Percentiles rank a stretch among this genome's conserved stretches.
Conservation (phyloP, 1,140 invertebrate genomes). For the Euwallacea fornicatus region DNA sequence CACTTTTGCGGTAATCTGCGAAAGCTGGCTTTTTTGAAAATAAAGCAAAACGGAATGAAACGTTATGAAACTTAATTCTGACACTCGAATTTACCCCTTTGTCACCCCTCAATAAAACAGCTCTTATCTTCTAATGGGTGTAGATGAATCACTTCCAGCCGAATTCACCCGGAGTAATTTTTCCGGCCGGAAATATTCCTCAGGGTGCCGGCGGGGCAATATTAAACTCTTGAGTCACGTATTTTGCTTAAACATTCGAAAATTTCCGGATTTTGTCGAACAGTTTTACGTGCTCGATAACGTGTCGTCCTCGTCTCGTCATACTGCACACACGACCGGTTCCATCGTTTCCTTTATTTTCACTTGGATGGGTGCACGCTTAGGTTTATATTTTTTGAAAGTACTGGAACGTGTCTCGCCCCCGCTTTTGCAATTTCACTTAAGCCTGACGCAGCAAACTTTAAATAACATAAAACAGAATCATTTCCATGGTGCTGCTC, state of each 20-base stretch:
- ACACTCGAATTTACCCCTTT: too few species aligned
- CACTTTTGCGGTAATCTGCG: too few species aligned
- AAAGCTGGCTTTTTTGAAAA: too few species aligned
- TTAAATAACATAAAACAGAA: too few species aligned
- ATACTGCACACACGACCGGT: constrained; percentile 25
- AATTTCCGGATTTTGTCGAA: constrained; percentile 21
- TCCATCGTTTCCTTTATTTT: constrained; percentile 18
- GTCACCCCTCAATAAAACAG: too few species aligned
- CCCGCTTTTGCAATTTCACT: too few species aligned
- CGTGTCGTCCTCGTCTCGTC: not conserved
- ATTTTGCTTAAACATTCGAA: constrained; percentile 30
- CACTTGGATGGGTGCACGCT: constrained; percentile 13
- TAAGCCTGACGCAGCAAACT: too few species aligned
- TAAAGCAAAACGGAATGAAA: too few species aligned
- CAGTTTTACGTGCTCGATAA: constrained; percentile 25
- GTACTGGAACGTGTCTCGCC: not conserved
- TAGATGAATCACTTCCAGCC: constrained; percentile 9
- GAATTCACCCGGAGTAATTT: constrained; percentile 7
- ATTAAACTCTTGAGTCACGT: constrained; percentile 20
- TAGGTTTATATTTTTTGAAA: constrained; percentile 16
- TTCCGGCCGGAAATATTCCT: constrained; percentile 19
- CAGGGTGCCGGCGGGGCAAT: not conserved
- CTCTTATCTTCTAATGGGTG: too few species aligned
- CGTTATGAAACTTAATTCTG: too few species aligned
- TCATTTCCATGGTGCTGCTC: too few species aligned